phyloP scores from a whole-genome alignment of 2,113 vertebrate genomes.

The Centropus bengalensis region DNA sequence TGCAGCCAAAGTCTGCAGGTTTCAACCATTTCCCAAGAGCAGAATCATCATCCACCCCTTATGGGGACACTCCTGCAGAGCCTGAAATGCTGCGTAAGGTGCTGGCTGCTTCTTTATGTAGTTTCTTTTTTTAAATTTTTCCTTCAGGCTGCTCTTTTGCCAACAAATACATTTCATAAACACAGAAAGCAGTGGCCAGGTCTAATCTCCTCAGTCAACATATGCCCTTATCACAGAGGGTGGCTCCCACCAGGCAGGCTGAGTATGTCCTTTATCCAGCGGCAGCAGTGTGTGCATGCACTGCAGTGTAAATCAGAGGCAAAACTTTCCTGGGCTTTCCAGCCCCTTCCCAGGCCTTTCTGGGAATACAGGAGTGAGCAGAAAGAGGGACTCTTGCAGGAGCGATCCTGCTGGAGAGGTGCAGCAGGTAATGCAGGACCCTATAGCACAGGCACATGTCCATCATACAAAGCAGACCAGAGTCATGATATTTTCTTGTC shows the following conservation, averaged over 20 bases:
- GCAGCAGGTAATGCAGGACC: background rate
- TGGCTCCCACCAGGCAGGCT: background rate
- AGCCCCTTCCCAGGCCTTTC: background rate
- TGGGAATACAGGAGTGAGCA: background rate
- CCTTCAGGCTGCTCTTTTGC: background rate
- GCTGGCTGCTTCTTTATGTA: background rate
- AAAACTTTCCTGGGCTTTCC: background rate
- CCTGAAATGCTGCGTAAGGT: background rate
- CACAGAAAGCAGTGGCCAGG: background rate
- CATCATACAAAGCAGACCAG: background rate
- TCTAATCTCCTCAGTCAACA: slow-evolving; percentile 6
- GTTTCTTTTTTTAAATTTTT: background rate
- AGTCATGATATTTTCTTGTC: background rate
- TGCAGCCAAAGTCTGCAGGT: background rate
- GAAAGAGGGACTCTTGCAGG: background rate
- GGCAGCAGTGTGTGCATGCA: fast-evolving
- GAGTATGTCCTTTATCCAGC: background rate
- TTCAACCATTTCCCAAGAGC: background rate
- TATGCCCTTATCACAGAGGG: background rate
- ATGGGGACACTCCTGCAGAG: background rate
- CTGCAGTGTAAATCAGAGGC: background rate
- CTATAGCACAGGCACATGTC: fast-evolving
- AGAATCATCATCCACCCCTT: background rate
- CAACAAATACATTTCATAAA: background rate
- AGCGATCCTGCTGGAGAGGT: background rate